Evolutionary conservation across 2,888 invertebrate species (phyloP).

Genomic region (Odontocerum albicorne): DNA sequence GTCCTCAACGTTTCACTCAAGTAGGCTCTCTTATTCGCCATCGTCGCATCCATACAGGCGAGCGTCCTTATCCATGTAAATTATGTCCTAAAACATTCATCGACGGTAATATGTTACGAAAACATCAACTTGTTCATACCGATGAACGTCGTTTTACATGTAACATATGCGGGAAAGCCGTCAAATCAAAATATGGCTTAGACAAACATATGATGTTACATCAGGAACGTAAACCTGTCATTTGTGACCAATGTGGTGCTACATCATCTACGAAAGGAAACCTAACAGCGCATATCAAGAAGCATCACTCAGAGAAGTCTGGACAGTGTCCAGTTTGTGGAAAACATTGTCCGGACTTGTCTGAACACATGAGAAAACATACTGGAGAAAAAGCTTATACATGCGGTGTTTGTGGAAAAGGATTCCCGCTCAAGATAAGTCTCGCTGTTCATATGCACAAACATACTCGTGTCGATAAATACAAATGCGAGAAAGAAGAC

Average conservation of each 20-base stretch:
- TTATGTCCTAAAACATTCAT: constrained; percentile 39
- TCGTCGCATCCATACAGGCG: constrained; percentile 49
- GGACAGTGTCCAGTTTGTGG: constrained; percentile 52
- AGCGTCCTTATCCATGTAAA: constrained; percentile 49
- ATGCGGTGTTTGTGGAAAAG: constrained; percentile 39
- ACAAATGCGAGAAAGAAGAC: constrained; percentile 14
- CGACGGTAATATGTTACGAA: constrained; percentile 42
- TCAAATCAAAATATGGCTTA: constrained; percentile 55
- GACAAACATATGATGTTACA: constrained; percentile 53
- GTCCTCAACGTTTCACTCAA: constrained; percentile 22
- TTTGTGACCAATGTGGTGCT: constrained; percentile 51
- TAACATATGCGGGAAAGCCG: constrained; percentile 55
- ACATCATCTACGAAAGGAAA: constrained; percentile 52
- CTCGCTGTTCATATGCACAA: constrained; percentile 22
- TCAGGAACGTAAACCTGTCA: constrained; percentile 48
- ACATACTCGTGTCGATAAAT: constrained; percentile 16
- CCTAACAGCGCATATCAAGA: constrained; percentile 26
- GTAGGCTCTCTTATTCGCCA: constrained; percentile 24
- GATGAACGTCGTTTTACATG: constrained; percentile 59
- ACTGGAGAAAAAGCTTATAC: constrained; percentile 56
- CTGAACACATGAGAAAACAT: constrained; percentile 59
- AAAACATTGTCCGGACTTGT: constrained; percentile 58
- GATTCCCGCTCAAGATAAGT: constrained; percentile 17
- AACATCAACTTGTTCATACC: constrained; percentile 49
- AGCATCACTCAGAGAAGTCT: constrained; percentile 30